phyloP scores from a whole-genome alignment of 2,888 invertebrate genomes.

The Amphipoea oculea region DNA sequence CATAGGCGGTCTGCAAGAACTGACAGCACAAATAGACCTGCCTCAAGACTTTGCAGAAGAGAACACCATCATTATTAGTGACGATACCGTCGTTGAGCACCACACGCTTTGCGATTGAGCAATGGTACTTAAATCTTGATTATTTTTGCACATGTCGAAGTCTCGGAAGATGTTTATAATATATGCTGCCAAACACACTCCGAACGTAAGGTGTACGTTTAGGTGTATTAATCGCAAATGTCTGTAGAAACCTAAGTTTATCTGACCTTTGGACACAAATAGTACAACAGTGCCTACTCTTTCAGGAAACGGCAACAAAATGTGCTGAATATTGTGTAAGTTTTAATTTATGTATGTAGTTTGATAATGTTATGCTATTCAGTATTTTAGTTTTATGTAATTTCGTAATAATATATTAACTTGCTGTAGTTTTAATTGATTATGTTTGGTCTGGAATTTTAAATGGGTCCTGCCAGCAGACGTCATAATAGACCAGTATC shows the following conservation, averaged over 20 bases:
- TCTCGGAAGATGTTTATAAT: neutral
- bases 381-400: constrained; percentile 46
- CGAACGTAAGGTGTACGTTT: neutral
- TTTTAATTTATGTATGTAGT: constrained; percentile 44
- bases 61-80: constrained; percentile 82
- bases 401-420: constrained; percentile 30
- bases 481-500: neutral
- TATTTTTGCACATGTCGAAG: neutral
- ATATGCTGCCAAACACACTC: neutral
- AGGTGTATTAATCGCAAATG: neutral
- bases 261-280: neutral
- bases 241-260: neutral
- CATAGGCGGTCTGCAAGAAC: constrained; percentile 83
- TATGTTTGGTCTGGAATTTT: neutral
- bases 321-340: constrained; percentile 29
- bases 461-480: constrained; percentile 6
- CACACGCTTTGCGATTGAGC: constrained; percentile 83
- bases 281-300: neutral
- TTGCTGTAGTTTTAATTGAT: constrained; percentile 27
- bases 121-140: neutral
- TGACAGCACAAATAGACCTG: constrained; percentile 85
- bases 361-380: constrained; percentile 14
- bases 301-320: neutral
- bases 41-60: constrained; percentile 84
- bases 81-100: constrained; percentile 85